Base-by-base conservation (phyloP, 1,140 invertebrate genomes). In the Philotrypesis tridentata region DNA sequence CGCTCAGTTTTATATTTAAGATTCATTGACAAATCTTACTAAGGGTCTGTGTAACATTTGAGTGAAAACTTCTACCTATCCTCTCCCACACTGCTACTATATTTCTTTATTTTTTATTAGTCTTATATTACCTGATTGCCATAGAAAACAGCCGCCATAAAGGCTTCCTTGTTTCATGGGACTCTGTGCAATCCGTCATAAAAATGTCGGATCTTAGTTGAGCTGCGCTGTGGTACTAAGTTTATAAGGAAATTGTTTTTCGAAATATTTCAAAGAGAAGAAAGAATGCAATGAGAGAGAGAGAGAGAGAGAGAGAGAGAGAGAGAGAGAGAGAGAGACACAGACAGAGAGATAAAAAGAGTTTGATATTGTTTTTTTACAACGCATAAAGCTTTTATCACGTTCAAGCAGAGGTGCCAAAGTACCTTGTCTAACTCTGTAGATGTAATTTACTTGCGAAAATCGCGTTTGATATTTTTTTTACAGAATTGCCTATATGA, bases 241-340 rank as follows among this genome's bases (percentile, higher is more conserved):
- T 74, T 83, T 79, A 79, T 76, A 78, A 31, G 70, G 63, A 21
- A 79, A 83, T 83, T 79, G 82, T 79, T 82, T 82, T 27, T 60
- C 68, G 31, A 77, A 17, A 73, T 2, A 21, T 11, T 67, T 23
- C 6, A 55, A n/a, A n/a, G n/a, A n/a, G n/a, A n/a, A n/a, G n/a
- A n/a, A n/a, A n/a, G n/a, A n/a, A 43, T 21, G 3, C 23, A 60
- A 3, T 27, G 14, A 63, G 14, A 70, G 70, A 25, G 21, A 63
- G 25, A 61, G 11, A 31, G 65, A 55, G 27, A 60, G 29, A 68
- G 14, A 40, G 31, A 5, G 2, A 17, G 17, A 61, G 31, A 37
- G 17, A 31, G 21, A 60, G 23, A 60, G 5, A 55, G 11, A 21
- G n/a, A n/a, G n/a, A n/a, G n/a, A n/a, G n/a, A n/a, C n/a, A n/a